Percentiles rank a stretch among this genome's conserved stretches.
These are phyloP conservation scores for Axinella damicornis DNA, from an alignment of 37 sponge, comb jelly and placozoan genomes.

Conservation along the genomic window DNA sequence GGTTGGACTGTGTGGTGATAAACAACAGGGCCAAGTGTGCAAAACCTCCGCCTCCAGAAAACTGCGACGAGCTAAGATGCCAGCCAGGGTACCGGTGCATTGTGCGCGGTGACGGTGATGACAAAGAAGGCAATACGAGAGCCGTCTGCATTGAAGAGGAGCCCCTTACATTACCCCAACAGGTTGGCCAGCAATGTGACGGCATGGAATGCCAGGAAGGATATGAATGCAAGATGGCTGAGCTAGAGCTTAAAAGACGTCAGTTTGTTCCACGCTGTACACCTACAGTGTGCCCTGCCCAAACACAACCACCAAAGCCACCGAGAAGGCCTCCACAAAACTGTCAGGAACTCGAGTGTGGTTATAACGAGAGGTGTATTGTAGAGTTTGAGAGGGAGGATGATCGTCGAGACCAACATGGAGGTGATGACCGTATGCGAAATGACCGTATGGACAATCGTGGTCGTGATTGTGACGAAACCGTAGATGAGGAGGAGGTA, in stretches of 20 bases:
- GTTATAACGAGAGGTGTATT: neutral
- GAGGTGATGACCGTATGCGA: too few species aligned
- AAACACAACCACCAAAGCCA: neutral
- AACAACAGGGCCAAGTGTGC: conserved; percentile 18
- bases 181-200: neutral
- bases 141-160: too few species aligned
- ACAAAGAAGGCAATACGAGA: too few species aligned
- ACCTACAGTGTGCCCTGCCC: neutral
- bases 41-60: neutral
- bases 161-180: too few species aligned
- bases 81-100: neutral
- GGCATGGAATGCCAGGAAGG: neutral
- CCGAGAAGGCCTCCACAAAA: neutral
- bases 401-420: too few species aligned
- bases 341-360: neutral
- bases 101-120: neutral
- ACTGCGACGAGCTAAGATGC: neutral
- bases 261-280: neutral
- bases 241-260: neutral
- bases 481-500: neutral
- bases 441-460: too few species aligned
- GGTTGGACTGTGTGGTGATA: conserved; percentile 10
- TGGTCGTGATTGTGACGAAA: too few species aligned
- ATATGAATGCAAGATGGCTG: neutral
- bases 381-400: too few species aligned